A percentile compares a stretch with the other conserved stretches of the same genome.
phyloP scores from a whole-genome alignment of 2,113 vertebrate genomes.

The Pleuronectes platessa region DNA sequence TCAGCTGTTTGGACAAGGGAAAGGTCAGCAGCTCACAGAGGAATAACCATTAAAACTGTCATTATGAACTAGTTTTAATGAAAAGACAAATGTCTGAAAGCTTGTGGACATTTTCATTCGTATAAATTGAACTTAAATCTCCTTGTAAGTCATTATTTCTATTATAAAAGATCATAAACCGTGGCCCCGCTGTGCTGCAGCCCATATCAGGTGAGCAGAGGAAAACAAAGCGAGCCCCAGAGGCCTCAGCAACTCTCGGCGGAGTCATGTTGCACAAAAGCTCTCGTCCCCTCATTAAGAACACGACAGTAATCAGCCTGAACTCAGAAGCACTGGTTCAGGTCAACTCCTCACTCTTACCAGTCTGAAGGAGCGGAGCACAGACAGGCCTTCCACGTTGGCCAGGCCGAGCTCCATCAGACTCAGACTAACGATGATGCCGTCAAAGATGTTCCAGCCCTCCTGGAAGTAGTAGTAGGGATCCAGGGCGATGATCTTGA shows the following conservation, averaged over 20 bases:
- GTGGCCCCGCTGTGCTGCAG: background rate
- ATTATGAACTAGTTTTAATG: too few species aligned
- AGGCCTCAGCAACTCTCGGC: slow-evolving; percentile 15
- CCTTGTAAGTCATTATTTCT: too few species aligned
- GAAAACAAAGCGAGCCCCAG: slow-evolving; percentile 21
- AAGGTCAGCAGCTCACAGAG: background rate
- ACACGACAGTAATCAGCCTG: background rate
- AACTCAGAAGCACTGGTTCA: background rate
- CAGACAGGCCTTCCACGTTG: slow-evolving; percentile 95
- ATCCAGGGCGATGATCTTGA: slow-evolving; percentile 96
- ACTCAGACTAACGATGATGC: slow-evolving; percentile 96
- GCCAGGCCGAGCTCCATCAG: slow-evolving; percentile 97
- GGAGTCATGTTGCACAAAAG: slow-evolving; percentile 9
- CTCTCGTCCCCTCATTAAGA: slow-evolving; percentile 25
- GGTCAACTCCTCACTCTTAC: slow-evolving; percentile 79
- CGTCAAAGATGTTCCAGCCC: slow-evolving; percentile 99
- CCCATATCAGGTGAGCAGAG: slow-evolving; percentile 6
- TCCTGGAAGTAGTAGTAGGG: slow-evolving; percentile 99
- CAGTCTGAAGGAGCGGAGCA: slow-evolving; percentile 96
- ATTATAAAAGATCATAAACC: background rate
- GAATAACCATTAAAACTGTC: too few species aligned
- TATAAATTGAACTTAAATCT: too few species aligned
- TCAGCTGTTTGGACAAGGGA: slow-evolving; percentile 81
- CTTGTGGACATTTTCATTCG: too few species aligned
- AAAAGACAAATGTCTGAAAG: too few species aligned